Percentiles rank a stretch among this genome's conserved stretches.
Evolutionary conservation across 2,888 invertebrate species (phyloP).

Genomic region (Folsomia candida): DNA sequence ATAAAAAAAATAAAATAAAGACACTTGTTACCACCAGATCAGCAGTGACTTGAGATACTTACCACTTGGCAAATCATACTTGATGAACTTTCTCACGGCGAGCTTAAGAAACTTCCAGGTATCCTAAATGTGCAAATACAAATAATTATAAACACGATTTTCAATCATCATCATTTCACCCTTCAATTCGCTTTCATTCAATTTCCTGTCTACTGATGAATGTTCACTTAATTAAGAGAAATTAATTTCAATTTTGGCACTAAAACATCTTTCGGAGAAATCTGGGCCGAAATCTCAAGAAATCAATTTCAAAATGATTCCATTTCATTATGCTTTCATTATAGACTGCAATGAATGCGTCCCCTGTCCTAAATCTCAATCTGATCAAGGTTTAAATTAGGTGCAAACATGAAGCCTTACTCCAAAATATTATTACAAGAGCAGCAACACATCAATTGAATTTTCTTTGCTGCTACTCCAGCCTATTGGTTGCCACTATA

Average conservation of each 20-base stretch:
- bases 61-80: slow-evolving; percentile 48
- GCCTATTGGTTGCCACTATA: neutral
- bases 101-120: slow-evolving; percentile 51
- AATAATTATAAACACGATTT: slow-evolving; percentile 5
- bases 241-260: neutral
- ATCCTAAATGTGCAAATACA: slow-evolving; percentile 39
- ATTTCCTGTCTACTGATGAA: neutral
- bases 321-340: too few species aligned
- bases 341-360: too few species aligned
- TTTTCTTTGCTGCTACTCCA: neutral
- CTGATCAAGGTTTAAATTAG: too few species aligned
- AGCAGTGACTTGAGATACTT: too few species aligned
- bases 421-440: neutral
- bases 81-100: slow-evolving; percentile 50
- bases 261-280: too few species aligned
- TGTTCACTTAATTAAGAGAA: too few species aligned
- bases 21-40: too few species aligned
- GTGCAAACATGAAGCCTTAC: too few species aligned
- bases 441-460: neutral
- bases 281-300: neutral
- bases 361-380: too few species aligned
- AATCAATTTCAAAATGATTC: neutral
- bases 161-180: neutral
- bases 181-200: neutral
- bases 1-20: too few species aligned